Evolutionary conservation across 2,797 vertebrate species (phyloP).

Genomic region (Myotis planiceps): DNA sequence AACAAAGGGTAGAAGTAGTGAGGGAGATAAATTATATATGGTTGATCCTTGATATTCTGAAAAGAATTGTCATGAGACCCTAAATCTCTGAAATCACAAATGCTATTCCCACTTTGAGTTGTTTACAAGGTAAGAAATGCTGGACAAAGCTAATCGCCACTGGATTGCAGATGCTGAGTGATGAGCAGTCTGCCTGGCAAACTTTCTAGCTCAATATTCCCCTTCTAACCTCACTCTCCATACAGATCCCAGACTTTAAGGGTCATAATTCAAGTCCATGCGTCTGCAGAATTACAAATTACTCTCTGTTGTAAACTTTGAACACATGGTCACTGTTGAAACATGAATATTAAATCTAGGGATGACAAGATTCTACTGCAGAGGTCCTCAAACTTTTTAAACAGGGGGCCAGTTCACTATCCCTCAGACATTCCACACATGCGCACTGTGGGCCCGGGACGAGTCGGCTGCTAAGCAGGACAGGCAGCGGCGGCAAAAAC

Average conservation of each 20-base stretch:
- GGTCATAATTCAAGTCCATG: not conserved
- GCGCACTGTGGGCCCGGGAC: too few relatives aligned
- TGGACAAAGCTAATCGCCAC: not conserved
- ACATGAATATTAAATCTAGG: not conserved
- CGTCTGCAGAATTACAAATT: not conserved
- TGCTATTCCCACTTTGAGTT: not conserved
- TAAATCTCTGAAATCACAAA: not conserved
- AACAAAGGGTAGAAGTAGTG: not conserved
- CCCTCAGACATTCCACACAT: too few relatives aligned
- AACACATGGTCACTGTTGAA: not conserved
- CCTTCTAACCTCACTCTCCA: not conserved
- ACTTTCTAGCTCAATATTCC: not conserved
- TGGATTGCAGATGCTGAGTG: not conserved
- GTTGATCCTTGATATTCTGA: not conserved
- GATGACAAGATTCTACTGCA: not conserved
- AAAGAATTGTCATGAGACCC: not conserved
- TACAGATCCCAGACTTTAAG: not conserved
- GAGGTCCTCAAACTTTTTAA: too few relatives aligned
- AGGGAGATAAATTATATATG: not conserved
- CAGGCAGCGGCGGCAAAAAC: too few relatives aligned
- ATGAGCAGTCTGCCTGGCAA: not conserved
- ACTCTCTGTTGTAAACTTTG: not conserved
- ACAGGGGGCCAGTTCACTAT: too few relatives aligned
- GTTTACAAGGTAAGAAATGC: conserved; percentile 50
- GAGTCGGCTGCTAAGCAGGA: too few relatives aligned